Evolutionary conservation across 1,140 invertebrate species (phyloP).

Genomic region (Heterodera carotae): DNA sequence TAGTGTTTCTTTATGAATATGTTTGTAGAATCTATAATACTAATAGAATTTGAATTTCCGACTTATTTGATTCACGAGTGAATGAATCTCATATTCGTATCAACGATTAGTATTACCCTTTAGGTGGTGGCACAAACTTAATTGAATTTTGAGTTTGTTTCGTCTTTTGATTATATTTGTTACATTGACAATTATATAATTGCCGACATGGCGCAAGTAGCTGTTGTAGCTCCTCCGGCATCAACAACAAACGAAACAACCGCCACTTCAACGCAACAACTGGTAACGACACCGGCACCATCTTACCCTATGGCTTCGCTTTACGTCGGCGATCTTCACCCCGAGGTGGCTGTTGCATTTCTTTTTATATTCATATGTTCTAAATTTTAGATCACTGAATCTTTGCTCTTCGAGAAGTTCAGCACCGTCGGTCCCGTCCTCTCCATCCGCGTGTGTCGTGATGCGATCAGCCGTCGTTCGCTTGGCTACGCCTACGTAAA

Average conservation of each 20-base stretch:
- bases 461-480: constrained; percentile 92
- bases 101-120: too few relatives aligned
- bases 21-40: too few relatives aligned
- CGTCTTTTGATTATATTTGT: neutral
- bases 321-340: constrained; percentile 97
- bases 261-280: constrained; percentile 32
- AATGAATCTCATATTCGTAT: too few relatives aligned
- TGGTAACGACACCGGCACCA: constrained; percentile 37
- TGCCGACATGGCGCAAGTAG: neutral
- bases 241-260: constrained; percentile 20
- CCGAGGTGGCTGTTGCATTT: constrained; percentile 84
- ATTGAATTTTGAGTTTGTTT: too few relatives aligned
- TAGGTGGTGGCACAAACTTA: too few relatives aligned
- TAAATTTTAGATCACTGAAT: constrained; percentile 94
- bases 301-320: constrained; percentile 76
- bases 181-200: neutral
- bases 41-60: too few relatives aligned
- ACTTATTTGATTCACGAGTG: too few relatives aligned
- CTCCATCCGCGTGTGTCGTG: constrained; percentile 96
- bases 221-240: constrained; percentile 32
- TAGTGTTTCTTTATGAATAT: too few relatives aligned
- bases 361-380: constrained; percentile 90
- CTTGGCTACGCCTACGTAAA: constrained; percentile 99
- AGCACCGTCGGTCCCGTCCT: constrained; percentile 94
- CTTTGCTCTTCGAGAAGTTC: constrained; percentile 99